Evolutionary conservation across 2,113 vertebrate genomes (phyloP).

Genomic region (Gopherus flavomarginatus): DNA sequence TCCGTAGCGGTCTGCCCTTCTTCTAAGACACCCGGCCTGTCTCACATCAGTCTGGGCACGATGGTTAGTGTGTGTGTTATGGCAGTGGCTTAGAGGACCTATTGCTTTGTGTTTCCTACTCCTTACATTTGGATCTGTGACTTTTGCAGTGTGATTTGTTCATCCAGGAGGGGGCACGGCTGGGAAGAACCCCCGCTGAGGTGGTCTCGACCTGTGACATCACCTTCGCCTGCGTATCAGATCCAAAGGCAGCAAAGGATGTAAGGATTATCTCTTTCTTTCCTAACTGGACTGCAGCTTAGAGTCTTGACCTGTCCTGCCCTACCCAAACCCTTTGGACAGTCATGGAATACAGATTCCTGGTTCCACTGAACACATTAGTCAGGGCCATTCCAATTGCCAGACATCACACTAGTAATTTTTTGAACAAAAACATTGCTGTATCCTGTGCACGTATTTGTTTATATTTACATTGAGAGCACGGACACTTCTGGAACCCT

Average conservation of each 20-base stretch:
- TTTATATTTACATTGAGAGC: not conserved
- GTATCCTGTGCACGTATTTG: no score
- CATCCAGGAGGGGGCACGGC: conserved; percentile 96
- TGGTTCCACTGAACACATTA: not conserved
- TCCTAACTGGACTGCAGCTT: not conserved
- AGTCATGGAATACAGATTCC: not conserved
- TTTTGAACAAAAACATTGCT: not conserved
- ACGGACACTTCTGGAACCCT: not conserved
- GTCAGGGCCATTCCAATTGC: not conserved
- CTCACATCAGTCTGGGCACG: not conserved
- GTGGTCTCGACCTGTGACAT: conserved; percentile 98
- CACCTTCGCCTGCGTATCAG: conserved; percentile 98
- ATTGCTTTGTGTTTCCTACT: conserved; percentile 40
- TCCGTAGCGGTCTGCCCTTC: not conserved
- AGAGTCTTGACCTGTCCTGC: not conserved
- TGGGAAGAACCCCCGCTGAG: conserved; percentile 97
- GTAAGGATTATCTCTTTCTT: conserved; percentile 85
- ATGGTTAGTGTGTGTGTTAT: not conserved
- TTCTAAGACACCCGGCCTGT: not conserved
- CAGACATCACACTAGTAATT: not conserved
- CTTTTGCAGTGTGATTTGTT: conserved; percentile 97
- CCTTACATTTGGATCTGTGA: conserved; percentile 76
- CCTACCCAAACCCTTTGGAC: not conserved
- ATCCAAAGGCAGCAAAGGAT: conserved; percentile 97
- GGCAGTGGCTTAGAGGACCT: conserved; percentile 12